Evolutionary conservation across 2,113 vertebrate genomes (phyloP).

Genomic region (Zosterops hypoxanthus): DNA sequence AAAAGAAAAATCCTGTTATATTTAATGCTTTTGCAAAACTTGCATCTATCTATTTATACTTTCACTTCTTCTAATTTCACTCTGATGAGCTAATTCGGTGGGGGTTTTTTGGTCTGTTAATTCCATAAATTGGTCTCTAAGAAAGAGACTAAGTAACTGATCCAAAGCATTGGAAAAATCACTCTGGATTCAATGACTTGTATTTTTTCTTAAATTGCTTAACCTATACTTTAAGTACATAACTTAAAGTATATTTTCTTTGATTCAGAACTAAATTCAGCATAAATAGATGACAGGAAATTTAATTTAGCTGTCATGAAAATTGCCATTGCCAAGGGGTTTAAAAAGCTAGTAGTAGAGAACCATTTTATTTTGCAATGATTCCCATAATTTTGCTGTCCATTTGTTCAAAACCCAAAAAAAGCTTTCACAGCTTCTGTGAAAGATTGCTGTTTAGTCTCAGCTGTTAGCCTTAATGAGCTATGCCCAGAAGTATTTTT

Average conservation of each 20-base stretch:
- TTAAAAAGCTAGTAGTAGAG: not conserved
- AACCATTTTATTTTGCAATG: not conserved
- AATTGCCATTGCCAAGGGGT: not conserved
- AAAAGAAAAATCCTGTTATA: not conserved
- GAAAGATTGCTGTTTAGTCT: not conserved
- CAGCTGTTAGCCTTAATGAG: not conserved
- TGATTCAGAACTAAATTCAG: not conserved
- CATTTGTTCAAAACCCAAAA: not conserved
- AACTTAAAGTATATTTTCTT: not conserved
- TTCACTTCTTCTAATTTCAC: not conserved
- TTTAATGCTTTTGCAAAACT: not conserved
- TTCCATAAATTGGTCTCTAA: not conserved
- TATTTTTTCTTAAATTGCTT: not conserved
- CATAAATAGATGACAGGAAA: not conserved
- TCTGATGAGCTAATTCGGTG: not conserved
- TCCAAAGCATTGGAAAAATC: not conserved
- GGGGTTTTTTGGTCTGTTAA: not conserved
- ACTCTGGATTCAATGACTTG: not conserved
- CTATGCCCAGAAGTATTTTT: not conserved
- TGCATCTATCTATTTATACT: not conserved
- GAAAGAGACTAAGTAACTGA: not conserved
- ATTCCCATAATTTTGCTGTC: not conserved
- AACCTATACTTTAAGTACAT: not conserved
- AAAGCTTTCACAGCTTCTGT: not conserved
- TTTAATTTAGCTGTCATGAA: not conserved